Percentiles rank a stretch among this genome's conserved stretches.
phyloP scores from a whole-genome alignment of 2,888 invertebrate genomes.

The Hoplodrina ambigua region DNA sequence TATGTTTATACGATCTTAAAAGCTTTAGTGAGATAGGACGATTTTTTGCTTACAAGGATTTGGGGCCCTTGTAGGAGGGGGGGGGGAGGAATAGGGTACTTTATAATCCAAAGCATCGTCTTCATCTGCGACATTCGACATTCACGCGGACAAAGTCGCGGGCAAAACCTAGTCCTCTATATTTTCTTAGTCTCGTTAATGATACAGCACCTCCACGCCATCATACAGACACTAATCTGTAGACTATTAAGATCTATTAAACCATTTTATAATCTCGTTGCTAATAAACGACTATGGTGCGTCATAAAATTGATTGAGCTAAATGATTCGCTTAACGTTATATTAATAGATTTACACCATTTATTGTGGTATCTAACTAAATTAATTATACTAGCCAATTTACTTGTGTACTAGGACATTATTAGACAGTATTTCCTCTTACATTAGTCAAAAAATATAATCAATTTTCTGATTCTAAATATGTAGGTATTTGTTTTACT shows the following conservation, averaged over 20 bases:
- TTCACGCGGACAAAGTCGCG: too few relatives aligned
- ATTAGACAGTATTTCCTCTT: constrained; percentile 1
- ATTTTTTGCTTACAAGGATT: too few relatives aligned
- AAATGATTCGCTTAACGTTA: constrained; percentile 33
- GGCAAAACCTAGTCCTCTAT: neutral
- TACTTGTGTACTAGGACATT: constrained; percentile 8
- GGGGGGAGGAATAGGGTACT: too few relatives aligned
- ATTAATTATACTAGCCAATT: constrained; percentile 9
- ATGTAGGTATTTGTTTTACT: constrained; percentile 8
- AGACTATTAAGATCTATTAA: constrained; percentile 54
- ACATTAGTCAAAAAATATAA: constrained; percentile 18
- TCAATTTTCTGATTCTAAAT: constrained; percentile 18
- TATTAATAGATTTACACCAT: constrained; percentile 38
- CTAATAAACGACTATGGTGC: constrained; percentile 30
- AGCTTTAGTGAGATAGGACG: too few relatives aligned
- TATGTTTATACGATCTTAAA: too few relatives aligned
- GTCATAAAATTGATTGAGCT: constrained; percentile 49
- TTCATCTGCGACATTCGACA: too few relatives aligned
- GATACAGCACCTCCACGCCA: neutral
- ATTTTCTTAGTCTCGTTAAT: constrained; percentile 8
- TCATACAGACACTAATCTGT: constrained; percentile 31
- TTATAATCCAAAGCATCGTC: too few relatives aligned
- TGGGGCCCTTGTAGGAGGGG: too few relatives aligned
- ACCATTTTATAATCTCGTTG: constrained; percentile 48
- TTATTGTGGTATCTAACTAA: constrained; percentile 3